Evolutionary conservation across 2,797 vertebrate species (phyloP), one percentile per base, ranked within the genome.

Genomic region (Acrossocheilus wenchowensis): DNA sequence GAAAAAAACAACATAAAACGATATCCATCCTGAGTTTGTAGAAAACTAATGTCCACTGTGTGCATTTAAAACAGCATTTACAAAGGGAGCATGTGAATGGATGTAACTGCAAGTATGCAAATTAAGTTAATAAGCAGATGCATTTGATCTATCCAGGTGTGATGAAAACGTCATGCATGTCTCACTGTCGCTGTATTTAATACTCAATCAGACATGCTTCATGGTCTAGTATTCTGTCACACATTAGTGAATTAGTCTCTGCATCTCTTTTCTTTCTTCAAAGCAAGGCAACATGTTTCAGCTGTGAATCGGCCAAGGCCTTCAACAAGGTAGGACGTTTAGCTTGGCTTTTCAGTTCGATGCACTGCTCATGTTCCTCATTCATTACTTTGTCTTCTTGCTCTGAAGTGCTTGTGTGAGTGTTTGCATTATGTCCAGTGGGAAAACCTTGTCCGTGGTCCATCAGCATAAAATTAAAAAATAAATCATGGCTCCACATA

Each of bases 21-120:
- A 64, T 34, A 84, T 54, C 74, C 43, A 72, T 86, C 78, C 84
- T 81, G 78, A 81, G 77, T 36, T 86, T 73, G 12, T 45, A 21
- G 5, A 71, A 85, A 85, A 73, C n/a, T 0, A 84, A 69, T 1
- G 23, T 62, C 12, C 23, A 62, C 66, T 36, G 26, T 72, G 5
- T 48, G 39, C 48, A 19, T 81, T 68, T 43, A 41, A 78, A 81
- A 54, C 21, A 73, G 54, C 43, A 80, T 73, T 62, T 62, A 78
- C 64, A 73, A 75, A 41, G 23, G 19, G 41, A 72, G 6, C 14
- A 6, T 8, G 26, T 39, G 5, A 68, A 81, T 66, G 19, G 26
- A 30, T 0, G 6, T 26, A 39, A 26, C 17, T 60, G 81, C 14
- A 12, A 60, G 66, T 62, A 8, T 57, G 36, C 15, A 68, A 84